These are phyloP conservation scores for Homarus americanus DNA, from an alignment of 1,140 invertebrate species.

Conservation along the genomic window DNA sequence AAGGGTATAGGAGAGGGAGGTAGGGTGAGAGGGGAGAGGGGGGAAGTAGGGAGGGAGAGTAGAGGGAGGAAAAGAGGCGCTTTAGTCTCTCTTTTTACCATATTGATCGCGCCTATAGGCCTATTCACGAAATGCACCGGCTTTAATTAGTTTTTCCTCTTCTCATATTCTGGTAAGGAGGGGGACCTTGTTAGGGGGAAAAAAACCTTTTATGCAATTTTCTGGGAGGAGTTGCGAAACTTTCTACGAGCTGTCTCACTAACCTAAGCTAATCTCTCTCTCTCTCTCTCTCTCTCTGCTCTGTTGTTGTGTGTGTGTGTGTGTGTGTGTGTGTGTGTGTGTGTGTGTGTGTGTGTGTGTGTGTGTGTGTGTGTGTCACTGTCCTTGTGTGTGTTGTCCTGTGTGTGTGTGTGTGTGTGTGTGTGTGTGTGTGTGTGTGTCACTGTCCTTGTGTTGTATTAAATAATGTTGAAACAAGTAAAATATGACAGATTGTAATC, in stretches of 20 bases:
- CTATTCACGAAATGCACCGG: conserved; percentile 70
- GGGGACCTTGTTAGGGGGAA: conserved; percentile 31
- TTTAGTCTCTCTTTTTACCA: conserved; percentile 60
- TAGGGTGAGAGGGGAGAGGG: too few relatives aligned
- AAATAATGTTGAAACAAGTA: too few relatives aligned
- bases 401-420: too few relatives aligned
- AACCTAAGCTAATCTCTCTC: not conserved
- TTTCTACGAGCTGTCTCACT: conserved; percentile 24
- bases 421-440: too few relatives aligned
- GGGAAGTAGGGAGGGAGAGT: not conserved
- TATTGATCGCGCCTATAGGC: conserved; percentile 68
- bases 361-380: too few relatives aligned
- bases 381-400: too few relatives aligned
- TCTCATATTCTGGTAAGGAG: conserved; percentile 45
- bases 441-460: too few relatives aligned
- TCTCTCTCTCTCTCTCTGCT: not conserved
- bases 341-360: too few relatives aligned
- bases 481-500: too few relatives aligned
- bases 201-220: conserved; percentile 70
- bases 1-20: not conserved
- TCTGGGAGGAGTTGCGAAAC: conserved; percentile 65
- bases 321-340: too few relatives aligned
- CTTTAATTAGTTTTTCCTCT: conserved; percentile 71
- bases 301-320: too few relatives aligned
- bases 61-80: not conserved